Evolutionary conservation across 2,113 vertebrate genomes (phyloP).

Genomic region (Mormyrus iriodes): DNA sequence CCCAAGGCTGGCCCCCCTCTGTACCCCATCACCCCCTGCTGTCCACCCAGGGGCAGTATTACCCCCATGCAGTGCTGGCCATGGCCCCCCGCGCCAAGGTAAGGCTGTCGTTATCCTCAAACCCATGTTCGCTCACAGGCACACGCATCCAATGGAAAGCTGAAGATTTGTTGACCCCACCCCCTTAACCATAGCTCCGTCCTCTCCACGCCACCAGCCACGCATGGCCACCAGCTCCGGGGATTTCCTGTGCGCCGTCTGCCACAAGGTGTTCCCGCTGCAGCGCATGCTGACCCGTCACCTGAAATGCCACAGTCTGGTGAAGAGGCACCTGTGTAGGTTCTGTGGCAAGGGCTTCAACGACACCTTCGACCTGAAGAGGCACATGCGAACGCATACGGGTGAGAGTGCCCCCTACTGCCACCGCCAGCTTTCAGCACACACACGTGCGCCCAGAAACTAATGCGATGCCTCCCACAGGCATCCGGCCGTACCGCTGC

Average conservation of each 20-base stretch:
- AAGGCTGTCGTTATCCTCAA: background rate
- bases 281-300: slow-evolving; percentile 83
- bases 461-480: slow-evolving; percentile 40
- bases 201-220: slow-evolving; percentile 23
- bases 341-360: slow-evolving; percentile 85
- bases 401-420: slow-evolving; percentile 48
- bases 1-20: slow-evolving; percentile 37
- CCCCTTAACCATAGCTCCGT: background rate
- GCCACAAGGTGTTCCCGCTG: slow-evolving; percentile 75
- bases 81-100: slow-evolving; percentile 51
- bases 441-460: background rate
- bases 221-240: slow-evolving; percentile 38
- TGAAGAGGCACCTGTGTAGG: slow-evolving; percentile 70
- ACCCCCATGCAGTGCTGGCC: slow-evolving; percentile 31
- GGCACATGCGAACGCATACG: slow-evolving; percentile 83
- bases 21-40: slow-evolving; percentile 25
- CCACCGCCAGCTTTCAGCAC: background rate
- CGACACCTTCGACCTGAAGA: slow-evolving; percentile 83
- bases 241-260: slow-evolving; percentile 65
- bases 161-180: background rate
- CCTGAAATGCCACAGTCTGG: slow-evolving; percentile 78
- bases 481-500: slow-evolving; percentile 80
- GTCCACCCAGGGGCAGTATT: slow-evolving; percentile 27
- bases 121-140: background rate
- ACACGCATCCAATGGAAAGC: background rate